Base-by-base conservation (phyloP, 2,888 invertebrate genomes). In the Conops quadrifasciatus region DNA sequence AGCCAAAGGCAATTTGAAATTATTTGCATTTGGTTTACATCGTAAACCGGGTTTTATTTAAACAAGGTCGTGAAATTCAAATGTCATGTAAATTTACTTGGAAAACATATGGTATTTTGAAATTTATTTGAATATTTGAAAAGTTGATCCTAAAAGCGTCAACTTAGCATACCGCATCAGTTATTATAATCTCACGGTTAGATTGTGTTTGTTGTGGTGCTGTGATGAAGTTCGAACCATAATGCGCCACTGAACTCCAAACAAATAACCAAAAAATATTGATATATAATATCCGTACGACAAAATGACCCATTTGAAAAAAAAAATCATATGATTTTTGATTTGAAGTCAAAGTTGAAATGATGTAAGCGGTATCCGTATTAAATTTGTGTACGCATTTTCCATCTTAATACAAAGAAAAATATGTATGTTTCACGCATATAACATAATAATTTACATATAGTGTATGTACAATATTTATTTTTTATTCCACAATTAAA, bases 151-250 rank as follows among this genome's bases (percentile, higher is more conserved):
- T 36, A 9, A 36, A n/a, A n/a, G n/a, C n/a, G n/a, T 36, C 36
- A 36, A 56, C 51, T 67, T 66, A 24, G 78, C 85, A 74, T 84
- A 84, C 84, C 84, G 85, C 84, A 78, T 84, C 84, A 43, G 85
- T 84, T 74, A 84, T 85, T 71, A 84, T 84, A 70, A 84, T 83
- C 76, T 84, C 84, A 71, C 84, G 83, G 67, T 79, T 77, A 62
- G 80, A 78, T 36, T 71, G 75, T 26, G 67, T 30, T 16, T 73
- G 73, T 62, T 71, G 66, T 58, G 74, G 68, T 77, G 43, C 58
- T 21, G 26, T n/a, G 56, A 56, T 53, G 56, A 77, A 76, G 72
- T 76, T 75, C 67, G 75, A 45, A 74, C 73, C 76, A 2, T 4
- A 45, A 30, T 21, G 19, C 36, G 45, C 76, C 78, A 77, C 53